Base-by-base conservation (phyloP, 2,113 vertebrate genomes). In the Cisticola juncidis region DNA sequence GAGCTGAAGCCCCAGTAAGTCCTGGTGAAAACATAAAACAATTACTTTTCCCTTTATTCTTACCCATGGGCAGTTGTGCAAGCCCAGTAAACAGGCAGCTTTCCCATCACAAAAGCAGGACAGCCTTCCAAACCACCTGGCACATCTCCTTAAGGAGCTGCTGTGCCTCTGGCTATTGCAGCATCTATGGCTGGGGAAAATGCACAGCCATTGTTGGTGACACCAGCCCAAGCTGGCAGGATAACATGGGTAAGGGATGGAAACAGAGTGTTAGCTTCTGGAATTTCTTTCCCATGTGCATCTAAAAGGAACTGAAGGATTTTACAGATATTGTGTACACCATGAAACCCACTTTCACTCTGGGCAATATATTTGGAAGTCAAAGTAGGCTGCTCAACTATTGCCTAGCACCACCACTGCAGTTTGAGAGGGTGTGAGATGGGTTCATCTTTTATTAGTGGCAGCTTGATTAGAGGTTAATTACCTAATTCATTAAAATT, bases 1-100 rank as follows among this genome's bases (percentile, higher is more conserved):
- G 98, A 99, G 23, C 98, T 99, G 70, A 98, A 98, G 95, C 97
- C 98, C 26, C 97, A 97, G 99, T 99, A 82, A 98, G 97, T 98
- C 64, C 48, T 81, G 35, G 25, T 85, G 85, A 14, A 70, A 83
- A 9, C 56, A 16, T 47, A 31, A 56, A 90, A 4, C 28, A 60
- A 23, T 73, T 60, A 44, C 38, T 64, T 60, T 81, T 54, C n/a
- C 14, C 16, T 2, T 65, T 65, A 14, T 42, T 66, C 31, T 44
- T 71, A 62, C 35, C 64, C 13, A 8, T 53, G 35, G 45, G 66
- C 26, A 91, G 50, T 69, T 93, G 51, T 90, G 45, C 12, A 69
- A 62, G 61, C 53, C 42, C 82, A 73, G 19, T 18, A 44, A 47
- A 24, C 9, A 58, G 28, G 36, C 33, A 62, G 40, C 25, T 90